phyloP scores from a whole-genome alignment of 1,140 invertebrate genomes.

The Zophobas atratus region DNA sequence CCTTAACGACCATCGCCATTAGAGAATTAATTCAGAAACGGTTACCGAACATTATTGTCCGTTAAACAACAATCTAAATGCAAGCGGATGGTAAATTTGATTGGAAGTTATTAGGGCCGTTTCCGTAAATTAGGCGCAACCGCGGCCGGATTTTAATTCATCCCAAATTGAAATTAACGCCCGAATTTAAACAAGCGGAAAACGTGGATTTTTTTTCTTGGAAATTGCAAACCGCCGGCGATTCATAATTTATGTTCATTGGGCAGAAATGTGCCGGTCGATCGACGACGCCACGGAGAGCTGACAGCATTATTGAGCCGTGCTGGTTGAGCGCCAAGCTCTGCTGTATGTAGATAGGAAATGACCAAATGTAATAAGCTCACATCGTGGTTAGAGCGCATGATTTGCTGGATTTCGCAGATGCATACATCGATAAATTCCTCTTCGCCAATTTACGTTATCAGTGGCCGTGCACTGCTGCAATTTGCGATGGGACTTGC shows the following conservation, averaged over 20 bases:
- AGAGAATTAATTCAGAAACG: constrained; percentile 48
- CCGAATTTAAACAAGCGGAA: constrained; percentile 29
- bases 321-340: constrained; percentile 45
- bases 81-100: constrained; percentile 27
- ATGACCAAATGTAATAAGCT: constrained; percentile 49
- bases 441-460: constrained; percentile 37
- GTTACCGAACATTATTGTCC: constrained; percentile 43
- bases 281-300: constrained; percentile 4
- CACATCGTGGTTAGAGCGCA: constrained; percentile 26
- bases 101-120: constrained; percentile 34
- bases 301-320: constrained; percentile 34
- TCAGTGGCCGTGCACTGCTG: constrained; percentile 15
- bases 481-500: background rate
- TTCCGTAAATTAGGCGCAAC: constrained; percentile 33
- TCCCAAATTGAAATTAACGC: constrained; percentile 35
- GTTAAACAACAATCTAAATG: constrained; percentile 40
- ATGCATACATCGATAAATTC: constrained; percentile 46
- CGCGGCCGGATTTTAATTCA: constrained; percentile 23
- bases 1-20: constrained; percentile 40
- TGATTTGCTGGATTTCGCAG: constrained; percentile 43
- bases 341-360: constrained; percentile 48
- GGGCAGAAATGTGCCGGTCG: constrained; percentile 13
- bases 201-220: constrained; percentile 16
- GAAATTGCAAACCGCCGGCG: constrained; percentile 13
- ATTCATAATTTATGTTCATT: constrained; percentile 19